Conservation (phyloP, 2,797 vertebrate species). For the Hypotaenidia okinawae region DNA sequence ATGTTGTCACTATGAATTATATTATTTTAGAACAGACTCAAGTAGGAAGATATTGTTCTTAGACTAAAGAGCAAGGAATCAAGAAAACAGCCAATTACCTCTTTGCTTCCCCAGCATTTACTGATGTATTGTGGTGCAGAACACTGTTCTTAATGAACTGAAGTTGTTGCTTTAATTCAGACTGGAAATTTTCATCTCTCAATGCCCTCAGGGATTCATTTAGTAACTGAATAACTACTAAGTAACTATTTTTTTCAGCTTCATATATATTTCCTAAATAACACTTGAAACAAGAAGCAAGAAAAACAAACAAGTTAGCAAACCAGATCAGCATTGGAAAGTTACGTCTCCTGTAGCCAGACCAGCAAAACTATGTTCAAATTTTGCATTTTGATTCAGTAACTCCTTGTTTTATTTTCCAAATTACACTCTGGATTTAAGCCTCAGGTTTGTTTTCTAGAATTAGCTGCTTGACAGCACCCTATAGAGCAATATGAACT, state of each 20-base stretch:
- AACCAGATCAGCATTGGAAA: background rate
- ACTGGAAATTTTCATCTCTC: constrained; percentile 66
- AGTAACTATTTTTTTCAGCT: constrained; percentile 82
- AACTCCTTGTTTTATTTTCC: background rate
- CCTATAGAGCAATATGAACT: background rate
- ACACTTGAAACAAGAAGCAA: constrained; percentile 70
- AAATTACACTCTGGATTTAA: background rate
- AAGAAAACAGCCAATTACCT: constrained; percentile 76
- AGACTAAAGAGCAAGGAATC: background rate
- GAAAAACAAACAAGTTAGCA: background rate
- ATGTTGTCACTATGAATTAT: background rate
- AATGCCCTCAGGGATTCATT: constrained; percentile 83
- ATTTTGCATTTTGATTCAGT: background rate
- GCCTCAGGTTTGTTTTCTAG: background rate
- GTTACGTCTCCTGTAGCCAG: background rate
- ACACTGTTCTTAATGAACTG: constrained; percentile 68
- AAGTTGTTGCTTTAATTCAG: constrained; percentile 54
- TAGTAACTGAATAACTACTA: constrained; percentile 84
- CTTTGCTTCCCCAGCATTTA: constrained; percentile 72
- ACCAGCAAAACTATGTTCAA: background rate
- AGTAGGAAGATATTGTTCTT: background rate
- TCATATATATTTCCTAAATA: constrained; percentile 84
- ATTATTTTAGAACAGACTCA: background rate
- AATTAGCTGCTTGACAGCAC: background rate
- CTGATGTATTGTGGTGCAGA: constrained; percentile 55